A percentile compares a stretch with the other conserved stretches of the same genome.
Conservation (phyloP, 2,888 invertebrate genomes). For the Eudemis profundana region DNA sequence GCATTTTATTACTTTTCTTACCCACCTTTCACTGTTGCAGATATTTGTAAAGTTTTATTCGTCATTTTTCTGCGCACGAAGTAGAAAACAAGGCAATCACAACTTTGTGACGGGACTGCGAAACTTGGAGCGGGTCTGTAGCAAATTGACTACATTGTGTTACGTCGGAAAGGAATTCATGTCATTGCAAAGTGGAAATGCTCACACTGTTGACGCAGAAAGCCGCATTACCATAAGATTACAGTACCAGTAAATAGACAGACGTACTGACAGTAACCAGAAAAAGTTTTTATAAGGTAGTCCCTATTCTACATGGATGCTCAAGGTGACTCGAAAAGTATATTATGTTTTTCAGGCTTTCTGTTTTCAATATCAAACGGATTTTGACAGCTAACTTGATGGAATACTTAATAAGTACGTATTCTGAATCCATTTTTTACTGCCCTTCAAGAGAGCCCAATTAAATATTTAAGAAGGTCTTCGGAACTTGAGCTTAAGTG, state of each 20-base stretch:
- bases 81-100: conserved; percentile 78
- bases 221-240: conserved; percentile 36
- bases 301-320: conserved; percentile 5
- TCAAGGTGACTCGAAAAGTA: conserved; percentile 21
- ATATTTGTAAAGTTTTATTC: conserved; percentile 66
- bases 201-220: conserved; percentile 37
- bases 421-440: conserved; percentile 5
- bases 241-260: conserved; percentile 33
- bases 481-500: neutral
- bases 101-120: conserved; percentile 67
- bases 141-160: conserved; percentile 77
- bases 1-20: conserved; percentile 33
- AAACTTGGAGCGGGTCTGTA: conserved; percentile 65
- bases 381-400: conserved; percentile 19
- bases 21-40: conserved; percentile 45
- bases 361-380: neutral
- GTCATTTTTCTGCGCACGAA: conserved; percentile 66
- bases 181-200: conserved; percentile 47
- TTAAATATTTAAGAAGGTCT: neutral
- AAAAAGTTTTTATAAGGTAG: conserved; percentile 13
- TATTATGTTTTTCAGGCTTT: conserved; percentile 1
- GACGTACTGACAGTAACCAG: conserved; percentile 24
- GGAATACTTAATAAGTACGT: conserved; percentile 9
- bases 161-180: conserved; percentile 53
- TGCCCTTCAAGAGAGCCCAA: neutral